Percentiles rank a stretch among this genome's conserved stretches.
Conservation (phyloP, 2,113 vertebrate genomes). For the Limanda limanda region DNA sequence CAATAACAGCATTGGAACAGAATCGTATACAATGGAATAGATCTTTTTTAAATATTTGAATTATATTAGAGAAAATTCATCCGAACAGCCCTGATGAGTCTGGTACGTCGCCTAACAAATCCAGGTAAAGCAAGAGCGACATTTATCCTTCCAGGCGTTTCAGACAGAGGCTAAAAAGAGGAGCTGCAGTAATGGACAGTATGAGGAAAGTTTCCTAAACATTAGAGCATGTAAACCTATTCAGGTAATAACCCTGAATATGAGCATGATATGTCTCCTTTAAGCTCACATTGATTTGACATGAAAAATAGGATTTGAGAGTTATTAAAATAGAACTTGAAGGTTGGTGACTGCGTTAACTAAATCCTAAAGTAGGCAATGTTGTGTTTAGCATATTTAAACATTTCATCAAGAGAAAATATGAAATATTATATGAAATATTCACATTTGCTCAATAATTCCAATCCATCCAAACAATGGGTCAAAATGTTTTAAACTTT, state of each 20-base stretch:
- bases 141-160: too few relatives aligned
- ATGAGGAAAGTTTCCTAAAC: neutral
- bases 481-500: conserved; percentile 19
- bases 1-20: too few relatives aligned
- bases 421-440: neutral
- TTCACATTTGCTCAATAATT: neutral
- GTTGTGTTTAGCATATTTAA: neutral
- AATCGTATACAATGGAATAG: too few relatives aligned
- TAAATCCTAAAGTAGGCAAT: conserved; percentile 11
- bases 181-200: neutral
- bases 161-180: too few relatives aligned
- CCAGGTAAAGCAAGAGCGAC: too few relatives aligned
- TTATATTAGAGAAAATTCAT: too few relatives aligned
- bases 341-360: neutral
- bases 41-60: too few relatives aligned
- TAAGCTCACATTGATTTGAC: neutral
- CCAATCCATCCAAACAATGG: neutral
- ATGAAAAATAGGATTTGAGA: conserved; percentile 11
- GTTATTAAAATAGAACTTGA: conserved; percentile 4
- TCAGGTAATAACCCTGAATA: neutral
- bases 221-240: too few relatives aligned
- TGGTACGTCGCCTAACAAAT: too few relatives aligned
- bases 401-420: neutral
- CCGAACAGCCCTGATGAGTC: too few relatives aligned
- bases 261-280: neutral